These are phyloP conservation scores for Bradypus variegatus DNA, from an alignment of 2,797 vertebrate species.

Conservation along the genomic window DNA sequence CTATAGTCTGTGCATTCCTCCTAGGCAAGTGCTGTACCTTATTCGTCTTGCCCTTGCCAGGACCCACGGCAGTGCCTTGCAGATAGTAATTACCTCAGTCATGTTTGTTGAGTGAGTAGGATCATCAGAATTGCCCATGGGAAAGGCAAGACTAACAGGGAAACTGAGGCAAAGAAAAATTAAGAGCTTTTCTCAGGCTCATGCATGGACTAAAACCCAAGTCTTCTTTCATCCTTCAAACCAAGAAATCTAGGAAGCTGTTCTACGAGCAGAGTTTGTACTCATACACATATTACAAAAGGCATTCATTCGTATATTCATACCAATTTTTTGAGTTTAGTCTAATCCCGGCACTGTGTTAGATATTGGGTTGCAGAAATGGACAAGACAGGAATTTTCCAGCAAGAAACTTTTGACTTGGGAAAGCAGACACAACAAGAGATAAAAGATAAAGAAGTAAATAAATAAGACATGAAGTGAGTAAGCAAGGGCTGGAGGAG, in stretches of 20 bases:
- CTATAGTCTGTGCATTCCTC: neutral
- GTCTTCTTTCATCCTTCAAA: constrained; percentile 16
- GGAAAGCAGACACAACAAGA: neutral
- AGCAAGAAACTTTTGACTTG: neutral
- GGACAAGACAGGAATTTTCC: neutral
- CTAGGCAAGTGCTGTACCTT: neutral
- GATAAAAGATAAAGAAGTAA: neutral
- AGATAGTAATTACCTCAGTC: neutral
- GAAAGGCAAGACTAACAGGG: constrained; percentile 7
- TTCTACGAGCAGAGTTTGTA: neutral
- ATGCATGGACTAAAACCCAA: neutral
- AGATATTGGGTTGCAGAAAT: neutral
- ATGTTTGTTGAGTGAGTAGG: neutral
- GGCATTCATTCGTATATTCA: neutral
- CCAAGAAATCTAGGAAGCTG: neutral
- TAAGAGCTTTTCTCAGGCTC: constrained; percentile 52
- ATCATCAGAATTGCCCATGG: neutral
- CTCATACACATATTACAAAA: neutral
- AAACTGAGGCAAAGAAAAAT: constrained; percentile 25
- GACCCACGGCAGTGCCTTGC: neutral
- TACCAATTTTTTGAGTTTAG: neutral
- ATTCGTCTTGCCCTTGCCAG: neutral
- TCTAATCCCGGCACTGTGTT: neutral
- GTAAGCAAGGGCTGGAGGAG: neutral
- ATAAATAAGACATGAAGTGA: neutral